Base-by-base conservation (phyloP, 2,888 invertebrate species). In the Volucella inanis region DNA sequence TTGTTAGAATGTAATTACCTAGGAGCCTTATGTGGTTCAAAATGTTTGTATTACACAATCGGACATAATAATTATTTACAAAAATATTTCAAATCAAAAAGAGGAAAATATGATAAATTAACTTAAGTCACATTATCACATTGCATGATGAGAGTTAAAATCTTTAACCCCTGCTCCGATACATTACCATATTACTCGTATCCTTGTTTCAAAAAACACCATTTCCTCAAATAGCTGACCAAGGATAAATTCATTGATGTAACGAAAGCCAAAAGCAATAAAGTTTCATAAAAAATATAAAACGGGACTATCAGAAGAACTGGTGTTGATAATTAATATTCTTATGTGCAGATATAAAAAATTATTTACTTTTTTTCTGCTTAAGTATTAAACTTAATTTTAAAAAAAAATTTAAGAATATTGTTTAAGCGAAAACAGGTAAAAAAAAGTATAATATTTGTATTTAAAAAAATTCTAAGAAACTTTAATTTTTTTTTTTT, bases 1-100 rank as follows among this genome's bases (percentile, higher is more conserved):
- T 10, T n/a, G 31, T 59, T 68, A 57, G 41, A 61, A 68, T 54
- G 49, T 47, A 49, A 22, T 61, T 54, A 61, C 41, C 10, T 49
- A 70, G 81, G 85, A 85, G 85, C 85, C 76, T 85, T 85, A 85
- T 85, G 85, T 81, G 85, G 85, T 77, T 77, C 2, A 61, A 72
- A 65, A 54, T 61, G 15, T 49, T 79, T 71, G 52, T 52, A 79
- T 64, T 68, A 45, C 59, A 75, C 12, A 12, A 71, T 15, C 50
- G 8, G 10, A 55, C 38, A 68, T 57, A 72, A 55, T 45, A 72
- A 55, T 45, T 84, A 80, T 84, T 75, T 76, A 84, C 80, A 84
- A 70, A 57, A 59, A 18, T 11, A 54, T 45, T 12, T 45, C 8
- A 18, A 54, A 12, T 22, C 8, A 64, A 47, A 70, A 54, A 43